Conservation (phyloP, 2,888 invertebrate genomes). For the Caenorhabditis zanzibari region DNA sequence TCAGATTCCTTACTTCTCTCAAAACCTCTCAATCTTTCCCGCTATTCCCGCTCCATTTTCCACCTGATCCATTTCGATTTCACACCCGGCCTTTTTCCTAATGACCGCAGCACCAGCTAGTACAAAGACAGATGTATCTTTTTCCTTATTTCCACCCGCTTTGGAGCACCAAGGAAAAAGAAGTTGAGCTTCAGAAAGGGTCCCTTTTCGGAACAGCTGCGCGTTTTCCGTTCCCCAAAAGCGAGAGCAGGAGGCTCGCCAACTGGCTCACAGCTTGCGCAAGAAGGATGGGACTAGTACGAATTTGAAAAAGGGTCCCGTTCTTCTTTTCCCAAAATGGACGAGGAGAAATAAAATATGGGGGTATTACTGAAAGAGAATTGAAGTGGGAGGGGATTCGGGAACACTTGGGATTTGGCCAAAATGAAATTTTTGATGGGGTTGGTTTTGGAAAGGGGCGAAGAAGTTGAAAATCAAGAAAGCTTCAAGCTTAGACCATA, state of each 20-base stretch:
- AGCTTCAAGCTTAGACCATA: no score
- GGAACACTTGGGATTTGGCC: neutral
- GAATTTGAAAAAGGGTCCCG: constrained; percentile 15
- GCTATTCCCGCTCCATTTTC: neutral
- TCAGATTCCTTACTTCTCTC: no score
- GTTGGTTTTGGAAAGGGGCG: neutral
- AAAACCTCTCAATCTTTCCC: no score
- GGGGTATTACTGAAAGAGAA: neutral
- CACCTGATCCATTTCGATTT: neutral
- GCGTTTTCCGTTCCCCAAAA: constrained; percentile 2
- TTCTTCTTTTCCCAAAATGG: neutral
- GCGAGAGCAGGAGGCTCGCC: neutral
- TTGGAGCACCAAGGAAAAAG: constrained; percentile 16
- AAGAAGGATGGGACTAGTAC: constrained; percentile 15
- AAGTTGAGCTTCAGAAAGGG: constrained; percentile 1
- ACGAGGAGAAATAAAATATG: constrained; percentile 4
- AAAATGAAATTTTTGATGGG: neutral
- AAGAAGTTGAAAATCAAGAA: no score
- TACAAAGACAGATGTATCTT: constrained; percentile 30
- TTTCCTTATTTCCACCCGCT: neutral
- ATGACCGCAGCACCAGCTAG: neutral
- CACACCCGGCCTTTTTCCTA: neutral
- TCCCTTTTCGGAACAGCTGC: constrained; percentile 20
- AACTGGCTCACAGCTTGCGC: constrained; percentile 37
- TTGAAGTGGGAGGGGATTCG: neutral